phyloP scores from a whole-genome alignment of 2,888 invertebrate species.

The Eudiplozoon nipponicum region DNA sequence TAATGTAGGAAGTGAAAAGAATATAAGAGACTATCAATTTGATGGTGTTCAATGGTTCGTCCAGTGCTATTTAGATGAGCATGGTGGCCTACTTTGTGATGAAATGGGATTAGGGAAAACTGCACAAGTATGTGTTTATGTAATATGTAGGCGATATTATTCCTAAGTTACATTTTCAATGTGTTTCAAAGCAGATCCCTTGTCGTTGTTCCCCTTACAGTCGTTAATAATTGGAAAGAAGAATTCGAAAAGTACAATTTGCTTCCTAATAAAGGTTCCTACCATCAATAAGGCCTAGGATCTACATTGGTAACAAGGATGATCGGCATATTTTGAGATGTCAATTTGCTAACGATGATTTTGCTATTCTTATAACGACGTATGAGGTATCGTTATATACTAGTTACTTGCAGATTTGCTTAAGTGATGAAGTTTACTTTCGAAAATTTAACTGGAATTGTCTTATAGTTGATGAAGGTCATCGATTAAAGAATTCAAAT shows the following conservation, averaged over 20 bases:
- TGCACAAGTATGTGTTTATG: no score
- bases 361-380: conserved; percentile 25
- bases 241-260: conserved; percentile 21
- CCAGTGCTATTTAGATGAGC: no score
- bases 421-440: conserved; percentile 22
- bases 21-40: no score
- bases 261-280: conserved; percentile 25
- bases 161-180: no score
- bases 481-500: conserved; percentile 24
- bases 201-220: conserved; percentile 24
- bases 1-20: no score
- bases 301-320: conserved; percentile 25
- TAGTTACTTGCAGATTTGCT: neutral
- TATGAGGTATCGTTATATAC: conserved; percentile 23
- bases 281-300: conserved; percentile 20
- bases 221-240: conserved; percentile 23
- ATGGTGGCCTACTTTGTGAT: no score
- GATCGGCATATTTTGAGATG: conserved; percentile 20
- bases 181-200: no score
- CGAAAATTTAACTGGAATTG: conserved; percentile 20
- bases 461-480: conserved; percentile 25
- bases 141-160: no score
- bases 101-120: no score
- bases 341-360: conserved; percentile 19
- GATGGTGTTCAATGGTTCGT: no score